Base-by-base conservation (phyloP, 2,113 vertebrate species). In the Neofelis nebulosa region DNA sequence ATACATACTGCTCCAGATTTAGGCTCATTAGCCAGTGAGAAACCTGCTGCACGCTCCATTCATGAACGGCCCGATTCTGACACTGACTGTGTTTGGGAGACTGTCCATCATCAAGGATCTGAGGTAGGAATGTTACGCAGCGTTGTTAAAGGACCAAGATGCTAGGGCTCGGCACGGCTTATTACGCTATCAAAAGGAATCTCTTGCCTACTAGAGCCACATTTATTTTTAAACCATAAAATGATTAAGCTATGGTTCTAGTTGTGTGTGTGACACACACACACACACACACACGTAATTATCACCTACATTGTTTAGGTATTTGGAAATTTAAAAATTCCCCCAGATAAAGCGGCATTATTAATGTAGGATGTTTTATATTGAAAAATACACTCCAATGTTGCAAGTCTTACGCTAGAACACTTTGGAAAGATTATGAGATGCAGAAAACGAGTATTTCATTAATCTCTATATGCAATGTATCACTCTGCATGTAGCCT, bases 1-100 rank as follows among this genome's bases (percentile, higher is more conserved):
- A 98, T 96, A 99, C 99, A 78, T 99, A 99, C 66, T 99, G 99
- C 90, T 99, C 99, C 98, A 99, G 98, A 98, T 99, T 99, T 91
- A 99, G 99, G 96, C 99, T 99, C 98, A 98, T 98, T 50, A 99
- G 97, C 99, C 99, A 99, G 98, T 99, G 99, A 68, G 99, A 99
- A 91, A 99, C 99, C 95, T 99, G 99, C 98, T 99, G 99, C 89
- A 99, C 98, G 4, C 98, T 99, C 99, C 99, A 99, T 33, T 99
- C 99, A 0, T 98, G 98, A n/a, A 99, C 98, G 81, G 99, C 99
- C 80, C 98, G 98, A 97, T 98, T 99, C 98, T 99, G 99, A 98
- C 98, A 99, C 93, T 99, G 99, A 93, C 98, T 98, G 98, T 99
- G 99, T 97, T 99, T 99, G 2, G 99, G 98, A 84, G 99, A 98